These are phyloP conservation scores for Syrista parreyssii DNA, from an alignment of 2,888 invertebrate species.

Conservation along the genomic window DNA sequence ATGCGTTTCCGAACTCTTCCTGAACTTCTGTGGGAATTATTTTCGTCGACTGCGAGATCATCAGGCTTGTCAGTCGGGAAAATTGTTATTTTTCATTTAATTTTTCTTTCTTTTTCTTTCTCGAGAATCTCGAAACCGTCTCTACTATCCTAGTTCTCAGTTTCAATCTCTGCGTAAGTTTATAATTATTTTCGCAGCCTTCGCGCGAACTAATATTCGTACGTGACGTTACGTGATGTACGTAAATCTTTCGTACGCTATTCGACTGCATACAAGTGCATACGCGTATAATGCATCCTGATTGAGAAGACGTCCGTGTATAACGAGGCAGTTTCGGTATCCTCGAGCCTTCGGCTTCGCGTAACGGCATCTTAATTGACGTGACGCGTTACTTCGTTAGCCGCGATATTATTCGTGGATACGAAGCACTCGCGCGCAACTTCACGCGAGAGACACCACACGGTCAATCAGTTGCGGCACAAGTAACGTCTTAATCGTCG, in stretches of 20 bases:
- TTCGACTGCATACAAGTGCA: too few species aligned
- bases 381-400: not conserved
- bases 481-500: not conserved
- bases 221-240: too few species aligned
- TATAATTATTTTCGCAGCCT: too few species aligned
- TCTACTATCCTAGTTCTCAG: too few species aligned
- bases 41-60: not conserved
- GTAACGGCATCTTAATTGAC: not conserved
- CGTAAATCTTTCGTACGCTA: too few species aligned
- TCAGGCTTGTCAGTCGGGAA: not conserved
- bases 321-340: not conserved
- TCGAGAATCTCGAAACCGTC: too few species aligned
- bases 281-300: too few species aligned
- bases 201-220: too few species aligned
- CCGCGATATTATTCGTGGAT: not conserved
- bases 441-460: not conserved
- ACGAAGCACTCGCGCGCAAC: not conserved
- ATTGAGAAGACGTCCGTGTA: too few species aligned
- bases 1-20: not conserved
- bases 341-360: not conserved
- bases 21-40: not conserved
- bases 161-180: too few species aligned
- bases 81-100: too few species aligned
- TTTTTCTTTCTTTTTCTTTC: too few species aligned
- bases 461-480: not conserved